A percentile compares a stretch with the other conserved stretches of the same genome.
Evolutionary conservation across 2,797 vertebrate genomes (phyloP).

Genomic region (Paramormyrops hopkinsi): DNA sequence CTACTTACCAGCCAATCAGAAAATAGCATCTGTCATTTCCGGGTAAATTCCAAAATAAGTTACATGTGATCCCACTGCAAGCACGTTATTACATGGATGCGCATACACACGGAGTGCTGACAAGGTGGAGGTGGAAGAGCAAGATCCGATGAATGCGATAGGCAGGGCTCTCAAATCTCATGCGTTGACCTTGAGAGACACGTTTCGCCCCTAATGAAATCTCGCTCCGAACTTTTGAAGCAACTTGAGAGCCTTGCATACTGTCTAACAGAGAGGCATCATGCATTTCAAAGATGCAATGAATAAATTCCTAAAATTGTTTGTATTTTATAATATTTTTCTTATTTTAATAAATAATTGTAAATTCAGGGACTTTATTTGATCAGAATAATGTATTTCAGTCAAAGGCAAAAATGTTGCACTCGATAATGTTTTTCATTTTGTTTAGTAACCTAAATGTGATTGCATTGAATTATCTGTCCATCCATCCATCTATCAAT

Average conservation of each 20-base stretch:
- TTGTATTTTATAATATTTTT: neutral
- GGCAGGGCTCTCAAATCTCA: neutral
- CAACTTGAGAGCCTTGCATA: neutral
- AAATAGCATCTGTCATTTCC: neutral
- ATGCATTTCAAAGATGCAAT: neutral
- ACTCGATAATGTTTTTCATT: constrained; percentile 6
- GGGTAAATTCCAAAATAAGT: neutral
- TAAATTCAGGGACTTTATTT: neutral
- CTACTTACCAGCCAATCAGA: neutral
- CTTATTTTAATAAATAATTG: neutral
- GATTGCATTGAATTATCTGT: neutral
- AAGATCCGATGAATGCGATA: neutral
- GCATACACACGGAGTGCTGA: neutral
- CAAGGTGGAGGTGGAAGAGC: neutral
- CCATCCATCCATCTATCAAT: neutral
- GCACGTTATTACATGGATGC: neutral
- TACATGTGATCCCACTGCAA: neutral
- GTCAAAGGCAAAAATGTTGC: neutral
- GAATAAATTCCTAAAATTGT: neutral
- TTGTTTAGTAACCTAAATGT: constrained; percentile 2
- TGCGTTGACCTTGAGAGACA: neutral
- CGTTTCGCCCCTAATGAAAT: neutral
- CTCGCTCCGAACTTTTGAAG: neutral
- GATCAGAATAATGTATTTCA: neutral
- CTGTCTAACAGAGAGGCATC: neutral